These are phyloP conservation scores for Hypercompe scribonia DNA, from an alignment of 2,888 invertebrate species.

Conservation along the genomic window DNA sequence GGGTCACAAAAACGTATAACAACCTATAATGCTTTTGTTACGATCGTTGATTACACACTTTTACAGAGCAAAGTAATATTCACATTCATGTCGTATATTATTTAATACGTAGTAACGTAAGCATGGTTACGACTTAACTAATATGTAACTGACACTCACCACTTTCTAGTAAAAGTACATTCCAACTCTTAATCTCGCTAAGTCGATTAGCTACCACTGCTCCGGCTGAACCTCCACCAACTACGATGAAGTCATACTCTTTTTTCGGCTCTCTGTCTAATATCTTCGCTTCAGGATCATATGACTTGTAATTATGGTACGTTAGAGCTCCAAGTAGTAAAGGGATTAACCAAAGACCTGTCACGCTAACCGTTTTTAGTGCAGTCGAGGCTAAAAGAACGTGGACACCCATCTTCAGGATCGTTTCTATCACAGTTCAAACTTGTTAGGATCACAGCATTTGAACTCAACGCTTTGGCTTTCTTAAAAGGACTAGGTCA, in stretches of 20 bases:
- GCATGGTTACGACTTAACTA: slow-evolving; percentile 14
- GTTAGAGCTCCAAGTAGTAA: slow-evolving; percentile 93
- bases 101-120: slow-evolving; percentile 17
- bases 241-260: slow-evolving; percentile 94
- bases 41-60: slow-evolving; percentile 19
- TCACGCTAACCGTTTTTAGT: slow-evolving; percentile 91
- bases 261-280: slow-evolving; percentile 89
- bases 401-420: slow-evolving; percentile 89
- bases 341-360: slow-evolving; percentile 94
- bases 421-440: slow-evolving; percentile 44
- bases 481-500: slow-evolving; percentile 60
- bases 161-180: slow-evolving; percentile 92
- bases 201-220: slow-evolving; percentile 94
- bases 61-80: slow-evolving; percentile 13
- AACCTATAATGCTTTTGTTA: slow-evolving; percentile 1
- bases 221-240: slow-evolving; percentile 96
- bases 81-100: slow-evolving; percentile 19
- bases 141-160: slow-evolving; percentile 61
- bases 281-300: slow-evolving; percentile 93
- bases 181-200: slow-evolving; percentile 92
- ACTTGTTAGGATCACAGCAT: slow-evolving; percentile 50
- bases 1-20: neutral
- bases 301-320: slow-evolving; percentile 92
- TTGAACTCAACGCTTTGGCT: slow-evolving; percentile 59
- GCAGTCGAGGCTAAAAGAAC: slow-evolving; percentile 92